Evolutionary conservation across 2,797 vertebrate species (phyloP).

Genomic region (Scarus forsteni): DNA sequence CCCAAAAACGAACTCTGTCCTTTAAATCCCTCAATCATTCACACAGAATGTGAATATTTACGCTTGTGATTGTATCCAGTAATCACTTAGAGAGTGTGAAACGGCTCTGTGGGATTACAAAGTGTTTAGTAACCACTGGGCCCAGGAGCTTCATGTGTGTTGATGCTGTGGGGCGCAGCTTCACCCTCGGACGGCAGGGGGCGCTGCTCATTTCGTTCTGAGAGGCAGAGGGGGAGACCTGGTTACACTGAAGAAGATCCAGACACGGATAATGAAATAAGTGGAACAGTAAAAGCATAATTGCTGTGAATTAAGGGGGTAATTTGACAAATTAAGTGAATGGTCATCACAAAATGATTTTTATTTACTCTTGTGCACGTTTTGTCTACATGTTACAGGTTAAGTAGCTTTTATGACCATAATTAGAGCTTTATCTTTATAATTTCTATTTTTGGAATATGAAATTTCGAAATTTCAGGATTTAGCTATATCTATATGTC

Average conservation of each 20-base stretch:
- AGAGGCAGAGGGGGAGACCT: slow-evolving; percentile 4
- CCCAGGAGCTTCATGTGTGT: slow-evolving; percentile 21
- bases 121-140: slow-evolving; percentile 47
- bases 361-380: too few species aligned
- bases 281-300: slow-evolving; percentile 1
- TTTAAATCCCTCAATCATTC: slow-evolving; percentile 24
- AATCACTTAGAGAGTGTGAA: slow-evolving; percentile 51
- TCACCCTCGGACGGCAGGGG: slow-evolving; percentile 56
- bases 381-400: too few species aligned
- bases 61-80: slow-evolving; percentile 24
- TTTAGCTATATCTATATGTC: too few species aligned
- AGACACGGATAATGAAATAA: slow-evolving; percentile 20
- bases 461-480: too few species aligned
- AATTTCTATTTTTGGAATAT: too few species aligned
- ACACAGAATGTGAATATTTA: slow-evolving; percentile 21
- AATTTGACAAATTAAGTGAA: slow-evolving; percentile 27
- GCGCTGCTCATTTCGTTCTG: slow-evolving; percentile 75
- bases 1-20: background rate
- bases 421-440: too few species aligned
- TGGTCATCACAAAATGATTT: background rate
- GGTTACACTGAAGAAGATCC: slow-evolving; percentile 13
- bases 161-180: background rate
- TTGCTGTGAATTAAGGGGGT: slow-evolving; percentile 4
- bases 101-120: slow-evolving; percentile 53
- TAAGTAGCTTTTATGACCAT: too few species aligned